These are phyloP conservation scores for Arenaria interpres DNA, from an alignment of 2,113 vertebrate genomes.

Conservation along the genomic window DNA sequence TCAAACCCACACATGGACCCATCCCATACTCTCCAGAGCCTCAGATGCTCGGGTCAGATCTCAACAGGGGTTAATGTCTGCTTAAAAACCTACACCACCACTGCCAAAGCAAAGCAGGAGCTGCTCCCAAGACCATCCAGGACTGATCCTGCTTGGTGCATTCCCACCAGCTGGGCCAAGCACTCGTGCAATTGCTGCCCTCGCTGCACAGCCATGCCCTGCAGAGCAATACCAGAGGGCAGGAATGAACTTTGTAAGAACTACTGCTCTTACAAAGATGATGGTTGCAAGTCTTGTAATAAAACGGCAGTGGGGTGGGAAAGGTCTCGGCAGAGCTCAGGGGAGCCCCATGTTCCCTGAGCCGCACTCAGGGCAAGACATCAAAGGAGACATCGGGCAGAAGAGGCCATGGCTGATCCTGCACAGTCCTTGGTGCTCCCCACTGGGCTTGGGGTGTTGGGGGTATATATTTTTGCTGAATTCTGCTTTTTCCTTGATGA, in stretches of 20 bases:
- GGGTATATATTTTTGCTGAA: not conserved
- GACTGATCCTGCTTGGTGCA: not conserved
- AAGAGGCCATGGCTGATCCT: not conserved
- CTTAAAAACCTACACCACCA: not conserved
- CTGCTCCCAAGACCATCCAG: accelerated
- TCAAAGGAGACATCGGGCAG: not conserved
- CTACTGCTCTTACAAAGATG: not conserved
- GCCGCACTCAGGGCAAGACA: accelerated
- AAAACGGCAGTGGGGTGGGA: not conserved
- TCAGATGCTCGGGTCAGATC: not conserved
- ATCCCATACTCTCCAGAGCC: not conserved
- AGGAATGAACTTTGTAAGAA: not conserved
- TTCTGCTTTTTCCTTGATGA: not conserved
- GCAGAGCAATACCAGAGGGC: not conserved
- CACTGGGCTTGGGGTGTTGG: accelerated
- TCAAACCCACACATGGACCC: not conserved
- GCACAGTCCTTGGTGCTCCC: not conserved
- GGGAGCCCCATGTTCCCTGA: not conserved
- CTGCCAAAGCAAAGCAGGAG: not conserved
- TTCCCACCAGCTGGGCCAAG: not conserved
- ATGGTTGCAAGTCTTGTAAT: not conserved
- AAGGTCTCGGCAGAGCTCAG: not conserved
- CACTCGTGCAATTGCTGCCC: not conserved
- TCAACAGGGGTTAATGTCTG: not conserved
- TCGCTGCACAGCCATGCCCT: not conserved